A percentile compares a stretch with the other conserved stretches of the same genome.
Evolutionary conservation across 2,113 vertebrate species (phyloP).

Genomic region (Pseudonaja textilis): DNA sequence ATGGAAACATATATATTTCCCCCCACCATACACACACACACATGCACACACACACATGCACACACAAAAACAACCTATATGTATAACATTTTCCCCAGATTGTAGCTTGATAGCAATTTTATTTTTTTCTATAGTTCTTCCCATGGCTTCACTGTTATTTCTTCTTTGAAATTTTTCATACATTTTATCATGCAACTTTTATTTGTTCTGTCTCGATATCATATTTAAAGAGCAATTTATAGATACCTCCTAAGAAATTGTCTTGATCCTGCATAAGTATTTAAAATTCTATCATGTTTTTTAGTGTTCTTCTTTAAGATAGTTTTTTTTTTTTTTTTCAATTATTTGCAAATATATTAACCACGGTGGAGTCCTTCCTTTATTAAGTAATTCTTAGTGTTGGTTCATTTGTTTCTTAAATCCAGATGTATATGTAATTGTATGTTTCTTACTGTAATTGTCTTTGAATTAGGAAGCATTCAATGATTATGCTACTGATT

Average conservation of each 20-base stretch:
- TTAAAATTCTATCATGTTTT: background rate
- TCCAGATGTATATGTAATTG: no score
- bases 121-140: background rate
- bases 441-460: no score
- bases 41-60: background rate
- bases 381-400: no score
- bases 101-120: background rate
- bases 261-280: background rate
- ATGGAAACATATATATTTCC: background rate
- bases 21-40: no score
- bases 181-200: background rate
- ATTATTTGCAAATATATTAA: no score
- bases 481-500: no score
- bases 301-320: no score
- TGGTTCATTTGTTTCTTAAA: no score
- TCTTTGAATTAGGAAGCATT: no score
- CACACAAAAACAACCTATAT: background rate
- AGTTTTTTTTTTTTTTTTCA: no score
- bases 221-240: background rate
- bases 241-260: background rate
- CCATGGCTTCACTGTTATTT: background rate
- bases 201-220: background rate
- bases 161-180: background rate
- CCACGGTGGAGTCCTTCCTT: no score
- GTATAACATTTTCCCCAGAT: background rate